Percentiles rank a stretch among this genome's conserved stretches.
Evolutionary conservation across 2,797 vertebrate genomes (phyloP).

Genomic region (Trematomus bernacchii): DNA sequence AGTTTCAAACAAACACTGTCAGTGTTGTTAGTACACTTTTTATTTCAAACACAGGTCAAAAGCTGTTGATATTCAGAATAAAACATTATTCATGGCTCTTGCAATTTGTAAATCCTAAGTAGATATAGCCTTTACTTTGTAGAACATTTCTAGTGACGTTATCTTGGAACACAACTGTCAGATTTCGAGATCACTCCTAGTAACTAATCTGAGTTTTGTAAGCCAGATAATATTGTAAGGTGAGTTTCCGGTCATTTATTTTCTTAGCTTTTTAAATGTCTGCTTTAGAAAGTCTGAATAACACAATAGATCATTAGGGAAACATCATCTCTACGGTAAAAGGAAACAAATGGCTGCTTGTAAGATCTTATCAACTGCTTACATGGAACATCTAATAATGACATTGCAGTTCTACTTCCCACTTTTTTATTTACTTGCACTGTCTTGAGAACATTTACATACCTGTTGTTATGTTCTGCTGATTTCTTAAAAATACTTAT

Average conservation of each 20-base stretch:
- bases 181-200: constrained; percentile 1
- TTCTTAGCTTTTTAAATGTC: neutral
- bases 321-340: constrained; percentile 13
- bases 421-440: neutral
- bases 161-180: neutral
- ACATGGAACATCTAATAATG: neutral
- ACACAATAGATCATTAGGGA: neutral
- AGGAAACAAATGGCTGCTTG: neutral
- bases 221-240: neutral
- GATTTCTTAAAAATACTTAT: neutral
- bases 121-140: neutral
- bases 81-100: neutral
- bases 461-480: neutral
- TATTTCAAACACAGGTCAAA: constrained; percentile 35
- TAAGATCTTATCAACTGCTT: neutral
- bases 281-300: constrained; percentile 10
- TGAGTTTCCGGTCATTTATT: constrained; percentile 1
- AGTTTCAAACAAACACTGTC: constrained; percentile 21
- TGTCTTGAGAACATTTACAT: neutral
- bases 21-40: constrained; percentile 31
- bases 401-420: neutral
- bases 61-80: constrained; percentile 43
- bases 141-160: constrained; percentile 13
- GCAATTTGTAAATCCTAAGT: constrained; percentile 14
- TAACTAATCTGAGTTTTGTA: neutral